Evolutionary conservation across 2,797 vertebrate species (phyloP), one percentile per base, ranked within the genome.

Genomic region (Gallirallus australis): DNA sequence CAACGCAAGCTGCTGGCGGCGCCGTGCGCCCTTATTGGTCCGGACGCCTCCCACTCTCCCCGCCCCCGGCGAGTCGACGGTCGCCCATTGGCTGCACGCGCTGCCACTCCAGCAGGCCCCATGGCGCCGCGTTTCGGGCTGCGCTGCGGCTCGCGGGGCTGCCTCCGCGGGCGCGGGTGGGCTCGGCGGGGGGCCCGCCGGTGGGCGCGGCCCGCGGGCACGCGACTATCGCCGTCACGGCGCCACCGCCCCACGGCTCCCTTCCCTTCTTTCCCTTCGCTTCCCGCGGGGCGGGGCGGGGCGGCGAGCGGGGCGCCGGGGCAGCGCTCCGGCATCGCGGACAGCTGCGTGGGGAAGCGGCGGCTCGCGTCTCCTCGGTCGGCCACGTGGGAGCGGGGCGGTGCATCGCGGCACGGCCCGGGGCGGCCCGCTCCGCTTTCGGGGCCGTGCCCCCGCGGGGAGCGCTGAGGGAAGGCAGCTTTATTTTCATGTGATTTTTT

Each of bases 1-100:
- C 97, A 97, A 96, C 95, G 59, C 0, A 97, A 89, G 24, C 90
- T 96, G 97, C 96, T 98, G 77, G 82, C 77, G 28, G 42, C 48
- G 30, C 61, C 21, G 30, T 59, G 90, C 79, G 28, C 72, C 12
- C 35, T 96, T 53, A 99, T 98, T 99, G 98, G 98, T 13, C 53
- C 21, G 17, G 33, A 11, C 6, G 0, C 17, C 24, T 31, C 23
- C 11, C 35, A 7, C 59, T 73, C 37, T 60, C 42, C 77, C 24
- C 93, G 75, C 97, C 96, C 84, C 82, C 42, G 35, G 33, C 16
- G 40, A 35, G n/a, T 18, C 4, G 4, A 4, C 69, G 11, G 11
- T 2, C 15, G 5, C 25, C 64, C 72, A 97, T 97, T 98, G 97
- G 97, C 23, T 60, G 6, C 0, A 1, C 20, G 3, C 14, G 7